Evolutionary conservation across 2,888 invertebrate genomes (phyloP), one percentile per base, ranked within the genome.

Genomic region (Drosophila fulvimacula): DNA sequence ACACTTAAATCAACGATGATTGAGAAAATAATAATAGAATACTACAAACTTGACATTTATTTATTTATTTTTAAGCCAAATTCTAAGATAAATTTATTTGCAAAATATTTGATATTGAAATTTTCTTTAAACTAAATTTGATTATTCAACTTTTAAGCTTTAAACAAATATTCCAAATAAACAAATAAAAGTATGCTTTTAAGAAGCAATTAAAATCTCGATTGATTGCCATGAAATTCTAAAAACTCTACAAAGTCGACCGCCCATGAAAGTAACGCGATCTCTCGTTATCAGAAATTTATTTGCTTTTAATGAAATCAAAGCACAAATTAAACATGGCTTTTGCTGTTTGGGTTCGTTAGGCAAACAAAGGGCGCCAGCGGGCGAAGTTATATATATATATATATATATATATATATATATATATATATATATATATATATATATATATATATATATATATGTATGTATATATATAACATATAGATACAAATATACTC

Each of bases 261-360:
- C 41, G 36, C n/a, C 60, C 51, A 58, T 38, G 53, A 58, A 62
- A 66, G 66, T 59, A 69, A 81, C 63, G 56, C 59, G 77, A 86
- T 82, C 74, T 86, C 74, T 74, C 48, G 74, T 79, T 82, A 83
- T 81, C 77, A 59, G 36, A 55, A 78, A 76, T 65, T 79, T 82
- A 82, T 86, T 86, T 76, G 48, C 62, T 81, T 82, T 82, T 86
- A 76, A 81, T 79, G 64, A 69, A 86, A 82, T 72, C 69, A 69
- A 69, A 81, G 63, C 65, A 78, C 36, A 73, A 63, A 66, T 73
- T 48, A 56, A 77, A 67, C 73, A 78, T 62, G 52, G 27, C 41
- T 52, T 60, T 60, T 61, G 63, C 15, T 64, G 68, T 58, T 76
- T 75, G 32, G 51, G 46, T 76, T 76, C 73, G 73, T 76, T 76